A percentile compares a stretch with the other conserved stretches of the same genome.
phyloP scores from a whole-genome alignment of 2,797 vertebrate species.

The Euphonia xanthogaster region DNA sequence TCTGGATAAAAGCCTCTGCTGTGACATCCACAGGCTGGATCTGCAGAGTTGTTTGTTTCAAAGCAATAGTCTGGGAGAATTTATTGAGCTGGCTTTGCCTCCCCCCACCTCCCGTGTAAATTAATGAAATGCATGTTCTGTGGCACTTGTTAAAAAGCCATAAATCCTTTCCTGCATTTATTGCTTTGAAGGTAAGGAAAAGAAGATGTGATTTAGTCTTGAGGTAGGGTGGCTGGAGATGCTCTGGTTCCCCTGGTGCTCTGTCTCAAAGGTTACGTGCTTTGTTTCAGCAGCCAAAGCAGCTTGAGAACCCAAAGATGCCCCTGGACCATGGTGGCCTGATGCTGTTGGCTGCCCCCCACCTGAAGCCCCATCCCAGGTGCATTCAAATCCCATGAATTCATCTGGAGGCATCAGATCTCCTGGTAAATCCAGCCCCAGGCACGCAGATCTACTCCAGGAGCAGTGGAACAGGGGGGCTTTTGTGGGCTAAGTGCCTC shows the following conservation, averaged over 20 bases:
- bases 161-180: constrained; percentile 26
- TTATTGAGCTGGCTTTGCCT: constrained; percentile 20
- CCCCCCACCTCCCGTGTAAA: neutral
- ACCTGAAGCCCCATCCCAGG: rapidly evolving
- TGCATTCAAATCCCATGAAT: rapidly evolving
- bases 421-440: neutral
- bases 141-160: constrained; percentile 55
- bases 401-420: neutral
- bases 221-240: neutral
- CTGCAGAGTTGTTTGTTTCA: constrained; percentile 30
- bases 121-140: constrained; percentile 51
- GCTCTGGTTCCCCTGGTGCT: neutral
- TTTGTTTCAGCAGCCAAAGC: neutral
- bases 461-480: neutral
- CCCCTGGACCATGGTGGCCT: rapidly evolving
- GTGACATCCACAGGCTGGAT: constrained; percentile 36
- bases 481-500: neutral
- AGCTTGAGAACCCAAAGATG: neutral
- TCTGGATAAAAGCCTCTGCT: constrained; percentile 64
- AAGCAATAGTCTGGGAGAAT: constrained; percentile 52
- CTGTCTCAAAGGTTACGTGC: neutral
- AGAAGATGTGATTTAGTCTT: neutral
- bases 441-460: neutral
- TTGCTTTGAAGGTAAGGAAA: neutral
- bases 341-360: rapidly evolving